Evolutionary conservation across 1,140 invertebrate species (phyloP), one percentile per base, ranked within the genome.

Genomic region (Venturia canescens): DNA sequence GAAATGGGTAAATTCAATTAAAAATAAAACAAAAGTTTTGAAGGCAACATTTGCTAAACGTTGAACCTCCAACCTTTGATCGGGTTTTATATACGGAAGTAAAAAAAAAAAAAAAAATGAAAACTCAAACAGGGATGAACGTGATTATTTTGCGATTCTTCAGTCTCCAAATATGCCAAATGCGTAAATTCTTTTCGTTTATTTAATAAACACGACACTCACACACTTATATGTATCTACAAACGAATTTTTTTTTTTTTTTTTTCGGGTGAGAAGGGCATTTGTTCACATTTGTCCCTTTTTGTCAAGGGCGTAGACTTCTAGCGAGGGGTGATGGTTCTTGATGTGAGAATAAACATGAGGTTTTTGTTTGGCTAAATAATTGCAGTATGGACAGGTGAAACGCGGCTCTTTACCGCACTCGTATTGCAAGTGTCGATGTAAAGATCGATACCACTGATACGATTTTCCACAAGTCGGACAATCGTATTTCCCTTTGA

Each of bases 341-440:
- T 57, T 48, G 18, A 69, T 26, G 77, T 69, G 66, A 23, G 53
- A 57, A 57, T 57, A 57, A n/a, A 23, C 67, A 7, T 70, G 67
- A 26, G 67, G 60, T 70, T 66, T 79, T 80, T 93, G 93, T 79
- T 91, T 92, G 1, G 92, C 92, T 1, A 88, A 90, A 44, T 93
- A 91, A 0, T 83, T 84, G 83, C 94, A 94, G 82, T 93, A 93
- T 0, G 93, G 93, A 81, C 94, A 94, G 77, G 93, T 91, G 84
- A 94, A 94, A 78, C 93, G 92, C 3, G 94, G 93, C 71, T 93
- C 93, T 83, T 93, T 93, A 13, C 93, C 92, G 70, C 94, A 94
- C 82, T 94, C 94, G 80, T 92, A 89, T 31, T 93, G 89, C 79
- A 93, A 92, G 81, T 94, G 94, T 13, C 94, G 91, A 82, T 92